These are phyloP conservation scores for Cephalotes varians DNA, from an alignment of 2,888 invertebrate species.

Conservation along the genomic window DNA sequence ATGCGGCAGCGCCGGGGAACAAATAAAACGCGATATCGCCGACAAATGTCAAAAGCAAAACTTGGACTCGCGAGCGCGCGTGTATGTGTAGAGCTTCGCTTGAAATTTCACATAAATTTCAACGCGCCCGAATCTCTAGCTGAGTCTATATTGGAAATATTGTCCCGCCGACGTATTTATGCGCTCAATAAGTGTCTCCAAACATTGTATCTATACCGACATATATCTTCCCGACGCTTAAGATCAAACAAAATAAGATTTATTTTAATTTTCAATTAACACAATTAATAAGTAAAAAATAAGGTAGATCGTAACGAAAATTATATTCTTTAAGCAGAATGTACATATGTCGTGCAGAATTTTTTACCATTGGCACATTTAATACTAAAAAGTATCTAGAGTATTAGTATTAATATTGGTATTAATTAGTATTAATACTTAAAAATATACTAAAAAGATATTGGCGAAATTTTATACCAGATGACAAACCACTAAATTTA, in stretches of 20 bases:
- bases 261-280: neutral
- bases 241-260: neutral
- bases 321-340: neutral
- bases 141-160: conserved; percentile 37
- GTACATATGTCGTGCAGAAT: neutral
- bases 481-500: conserved; percentile 27
- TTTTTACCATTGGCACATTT: neutral
- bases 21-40: conserved; percentile 62
- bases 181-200: conserved; percentile 49
- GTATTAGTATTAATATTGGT: no score
- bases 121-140: conserved; percentile 44
- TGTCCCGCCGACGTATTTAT: conserved; percentile 47
- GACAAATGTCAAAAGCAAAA: conserved; percentile 65
- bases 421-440: no score
- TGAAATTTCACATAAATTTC: conserved; percentile 61
- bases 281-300: neutral
- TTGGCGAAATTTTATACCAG: conserved; percentile 17
- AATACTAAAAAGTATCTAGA: neutral
- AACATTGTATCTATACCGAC: conserved; percentile 27
- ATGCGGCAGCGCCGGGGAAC: conserved; percentile 36
- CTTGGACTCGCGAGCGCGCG: conserved; percentile 13
- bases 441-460: no score
- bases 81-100: conserved; percentile 9
- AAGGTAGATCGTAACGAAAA: neutral
- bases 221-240: neutral